phyloP scores from a whole-genome alignment of 2,888 invertebrate genomes.

The Microctonus aethiopoides region DNA sequence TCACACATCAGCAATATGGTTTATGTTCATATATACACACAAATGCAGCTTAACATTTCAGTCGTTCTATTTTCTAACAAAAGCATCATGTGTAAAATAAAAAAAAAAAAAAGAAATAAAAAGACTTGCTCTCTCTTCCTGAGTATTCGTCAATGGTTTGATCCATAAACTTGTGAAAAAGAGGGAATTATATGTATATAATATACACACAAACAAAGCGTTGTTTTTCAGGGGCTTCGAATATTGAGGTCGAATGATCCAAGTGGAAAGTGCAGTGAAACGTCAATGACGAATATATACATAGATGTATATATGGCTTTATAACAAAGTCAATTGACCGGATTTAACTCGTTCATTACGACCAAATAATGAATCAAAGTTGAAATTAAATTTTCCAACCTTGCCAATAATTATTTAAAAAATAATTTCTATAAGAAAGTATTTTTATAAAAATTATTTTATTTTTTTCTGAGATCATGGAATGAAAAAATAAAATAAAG shows the following conservation, averaged over 20 bases:
- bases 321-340: background rate
- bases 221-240: constrained; percentile 13
- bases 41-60: background rate
- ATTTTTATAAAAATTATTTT: too few relatives aligned
- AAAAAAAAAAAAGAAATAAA: background rate
- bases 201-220: constrained; percentile 9
- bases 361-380: background rate
- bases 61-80: background rate
- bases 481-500: too few relatives aligned
- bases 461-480: too few relatives aligned
- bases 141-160: background rate
- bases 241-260: constrained; percentile 27
- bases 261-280: constrained; percentile 20
- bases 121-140: background rate
- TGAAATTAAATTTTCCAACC: background rate
- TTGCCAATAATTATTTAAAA: too few relatives aligned
- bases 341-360: background rate
- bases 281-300: constrained; percentile 14
- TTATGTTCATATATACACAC: background rate
- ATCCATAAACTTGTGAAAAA: background rate
- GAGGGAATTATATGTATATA: too few relatives aligned
- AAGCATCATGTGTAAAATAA: background rate
- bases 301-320: background rate
- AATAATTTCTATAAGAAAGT: too few relatives aligned
- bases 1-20: background rate